These are phyloP conservation scores for Coenonympha glycerion DNA, from an alignment of 2,888 invertebrate species.

Conservation along the genomic window DNA sequence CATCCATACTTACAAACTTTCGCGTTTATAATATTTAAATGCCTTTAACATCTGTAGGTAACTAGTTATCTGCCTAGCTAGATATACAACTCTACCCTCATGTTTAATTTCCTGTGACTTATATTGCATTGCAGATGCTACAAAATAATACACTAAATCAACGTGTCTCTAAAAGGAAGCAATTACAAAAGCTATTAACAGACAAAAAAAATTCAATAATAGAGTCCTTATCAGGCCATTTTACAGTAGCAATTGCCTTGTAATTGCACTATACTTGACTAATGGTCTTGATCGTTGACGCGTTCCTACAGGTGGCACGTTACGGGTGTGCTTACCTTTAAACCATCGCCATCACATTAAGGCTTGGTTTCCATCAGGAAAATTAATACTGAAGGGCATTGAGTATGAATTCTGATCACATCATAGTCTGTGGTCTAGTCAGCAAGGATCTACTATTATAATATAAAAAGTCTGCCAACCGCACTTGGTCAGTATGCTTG, in stretches of 20 bases:
- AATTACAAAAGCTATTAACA: slow-evolving; percentile 21
- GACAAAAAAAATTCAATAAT: slow-evolving; percentile 15
- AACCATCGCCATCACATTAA: neutral
- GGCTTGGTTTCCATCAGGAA: neutral
- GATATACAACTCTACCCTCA: neutral
- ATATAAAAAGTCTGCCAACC: no score
- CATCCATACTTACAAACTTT: no score
- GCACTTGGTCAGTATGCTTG: no score
- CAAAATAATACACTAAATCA: slow-evolving; percentile 9
- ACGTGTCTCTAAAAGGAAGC: slow-evolving; percentile 18
- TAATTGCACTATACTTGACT: slow-evolving; percentile 10
- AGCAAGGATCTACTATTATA: no score
- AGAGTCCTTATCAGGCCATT: slow-evolving; percentile 17
- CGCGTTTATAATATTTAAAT: no score
- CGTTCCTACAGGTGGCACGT: slow-evolving; percentile 9
- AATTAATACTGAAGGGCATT: no score
- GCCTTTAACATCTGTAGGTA: no score
- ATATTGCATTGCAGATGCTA: neutral
- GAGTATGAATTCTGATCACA: no score
- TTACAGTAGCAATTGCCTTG: slow-evolving; percentile 15
- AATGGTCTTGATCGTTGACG: slow-evolving; percentile 2
- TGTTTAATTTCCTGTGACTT: neutral
- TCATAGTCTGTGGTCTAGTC: no score
- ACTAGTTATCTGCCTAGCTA: neutral
- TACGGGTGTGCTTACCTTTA: neutral